Evolutionary conservation across 2,797 vertebrate genomes (phyloP).

Genomic region (Semaprochilodus insignis): DNA sequence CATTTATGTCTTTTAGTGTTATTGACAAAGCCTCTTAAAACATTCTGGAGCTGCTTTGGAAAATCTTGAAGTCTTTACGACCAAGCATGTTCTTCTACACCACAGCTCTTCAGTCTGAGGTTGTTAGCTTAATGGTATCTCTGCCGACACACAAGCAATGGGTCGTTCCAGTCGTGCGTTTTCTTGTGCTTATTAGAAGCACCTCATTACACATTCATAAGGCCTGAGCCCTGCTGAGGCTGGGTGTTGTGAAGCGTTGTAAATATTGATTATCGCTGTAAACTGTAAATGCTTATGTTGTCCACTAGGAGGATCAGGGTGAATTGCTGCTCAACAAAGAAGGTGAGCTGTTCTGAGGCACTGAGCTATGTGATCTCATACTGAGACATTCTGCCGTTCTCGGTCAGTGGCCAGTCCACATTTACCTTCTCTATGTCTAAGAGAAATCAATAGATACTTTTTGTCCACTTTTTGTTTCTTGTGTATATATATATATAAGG

Average conservation of each 20-base stretch:
- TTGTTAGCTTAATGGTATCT: conserved; percentile 3
- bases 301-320: conserved; percentile 23
- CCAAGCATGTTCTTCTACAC: neutral
- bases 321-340: conserved; percentile 18
- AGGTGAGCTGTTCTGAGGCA: conserved; percentile 1
- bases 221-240: neutral
- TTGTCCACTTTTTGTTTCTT: neutral
- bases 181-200: conserved; percentile 15
- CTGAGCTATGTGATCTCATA: conserved; percentile 19
- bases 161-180: conserved; percentile 10
- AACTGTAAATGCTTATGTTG: conserved; percentile 22
- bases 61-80: neutral
- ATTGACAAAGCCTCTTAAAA: neutral
- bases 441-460: conserved; percentile 18
- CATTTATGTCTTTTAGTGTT: too few species aligned
- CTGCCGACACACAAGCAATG: conserved; percentile 29
- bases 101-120: neutral
- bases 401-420: conserved; percentile 8
- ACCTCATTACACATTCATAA: conserved; percentile 21
- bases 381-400: conserved; percentile 8
- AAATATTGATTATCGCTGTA: conserved; percentile 52
- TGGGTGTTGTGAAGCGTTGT: conserved; percentile 4
- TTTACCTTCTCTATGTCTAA: neutral
- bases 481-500: neutral
- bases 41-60: neutral